phyloP scores from a whole-genome alignment of 2,888 invertebrate genomes.

The Gymnosoma rotundatum region DNA sequence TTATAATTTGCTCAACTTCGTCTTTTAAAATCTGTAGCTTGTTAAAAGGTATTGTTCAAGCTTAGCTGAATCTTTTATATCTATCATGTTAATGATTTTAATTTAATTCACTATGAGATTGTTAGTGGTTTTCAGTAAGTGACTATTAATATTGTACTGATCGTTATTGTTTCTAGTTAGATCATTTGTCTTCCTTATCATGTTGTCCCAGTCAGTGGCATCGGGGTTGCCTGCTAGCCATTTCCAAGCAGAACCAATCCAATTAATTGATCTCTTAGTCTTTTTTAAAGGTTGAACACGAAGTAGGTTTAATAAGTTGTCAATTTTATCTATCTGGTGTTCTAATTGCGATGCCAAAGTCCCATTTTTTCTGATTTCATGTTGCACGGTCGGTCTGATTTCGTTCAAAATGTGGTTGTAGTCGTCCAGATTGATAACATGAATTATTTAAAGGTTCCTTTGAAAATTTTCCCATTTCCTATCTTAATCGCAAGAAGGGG shows the following conservation, averaged over 20 bases:
- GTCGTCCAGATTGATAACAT: conserved; percentile 6
- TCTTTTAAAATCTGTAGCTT: conserved; percentile 26
- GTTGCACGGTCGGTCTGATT: conserved; percentile 4
- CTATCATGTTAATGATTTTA: conserved; percentile 16
- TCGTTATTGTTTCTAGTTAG: background rate
- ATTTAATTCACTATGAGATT: conserved; percentile 3
- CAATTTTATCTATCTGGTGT: conserved; percentile 42
- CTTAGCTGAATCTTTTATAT: conserved; percentile 3
- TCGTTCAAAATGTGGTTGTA: conserved; percentile 15
- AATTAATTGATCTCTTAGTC: conserved; percentile 47
- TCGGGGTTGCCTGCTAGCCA: conserved; percentile 41
- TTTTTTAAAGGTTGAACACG: conserved; percentile 22
- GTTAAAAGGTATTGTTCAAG: conserved; percentile 23
- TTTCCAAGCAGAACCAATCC: conserved; percentile 55
- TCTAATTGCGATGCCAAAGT: conserved; percentile 16
- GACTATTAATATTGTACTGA: conserved; percentile 6
- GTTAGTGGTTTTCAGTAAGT: conserved; percentile 5
- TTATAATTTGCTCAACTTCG: conserved; percentile 34
- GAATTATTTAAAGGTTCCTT: conserved; percentile 16
- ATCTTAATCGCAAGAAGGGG: conserved; percentile 3
- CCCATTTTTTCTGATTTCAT: conserved; percentile 16
- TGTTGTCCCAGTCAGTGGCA: conserved; percentile 19
- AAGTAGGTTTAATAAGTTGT: conserved; percentile 44
- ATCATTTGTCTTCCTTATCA: conserved; percentile 5
- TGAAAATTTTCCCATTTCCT: conserved; percentile 23